A percentile compares a stretch with the other conserved stretches of the same genome.
These are phyloP conservation scores for Plusia festucae DNA, from an alignment of 2,888 invertebrate genomes.

Conservation along the genomic window DNA sequence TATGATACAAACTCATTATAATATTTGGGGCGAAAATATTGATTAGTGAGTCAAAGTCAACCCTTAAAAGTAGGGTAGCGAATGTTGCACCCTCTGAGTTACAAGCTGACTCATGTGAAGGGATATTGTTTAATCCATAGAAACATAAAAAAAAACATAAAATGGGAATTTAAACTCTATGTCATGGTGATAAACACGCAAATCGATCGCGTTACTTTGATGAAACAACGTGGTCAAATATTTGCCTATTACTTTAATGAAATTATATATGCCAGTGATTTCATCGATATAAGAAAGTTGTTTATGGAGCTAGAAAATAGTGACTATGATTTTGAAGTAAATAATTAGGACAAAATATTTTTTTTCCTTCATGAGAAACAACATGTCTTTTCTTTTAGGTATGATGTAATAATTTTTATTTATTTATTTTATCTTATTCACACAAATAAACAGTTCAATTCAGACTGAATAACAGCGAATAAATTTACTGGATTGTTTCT, in stretches of 20 bases:
- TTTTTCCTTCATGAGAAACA: not conserved
- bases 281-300: constrained; percentile 40
- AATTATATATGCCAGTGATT: constrained; percentile 59
- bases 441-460: no score
- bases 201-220: constrained; percentile 64
- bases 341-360: not conserved
- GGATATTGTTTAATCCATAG: constrained; percentile 53
- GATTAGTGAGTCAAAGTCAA: constrained; percentile 76
- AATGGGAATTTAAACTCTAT: constrained; percentile 57
- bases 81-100: constrained; percentile 69
- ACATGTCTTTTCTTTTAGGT: not conserved
- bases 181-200: constrained; percentile 11
- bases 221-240: constrained; percentile 72
- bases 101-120: constrained; percentile 73
- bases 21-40: constrained; percentile 75
- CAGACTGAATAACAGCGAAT: no score
- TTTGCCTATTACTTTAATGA: constrained; percentile 79
- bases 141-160: constrained; percentile 8
- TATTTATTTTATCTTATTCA: no score
- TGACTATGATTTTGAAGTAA: not conserved
- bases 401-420: no score
- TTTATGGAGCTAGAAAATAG: not conserved
- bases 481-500: no score
- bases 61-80: constrained; percentile 72
- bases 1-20: constrained; percentile 55